These are phyloP conservation scores for Ophthalmotilapia sp. DNA, from an alignment of 2,113 vertebrate species.

Conservation along the genomic window DNA sequence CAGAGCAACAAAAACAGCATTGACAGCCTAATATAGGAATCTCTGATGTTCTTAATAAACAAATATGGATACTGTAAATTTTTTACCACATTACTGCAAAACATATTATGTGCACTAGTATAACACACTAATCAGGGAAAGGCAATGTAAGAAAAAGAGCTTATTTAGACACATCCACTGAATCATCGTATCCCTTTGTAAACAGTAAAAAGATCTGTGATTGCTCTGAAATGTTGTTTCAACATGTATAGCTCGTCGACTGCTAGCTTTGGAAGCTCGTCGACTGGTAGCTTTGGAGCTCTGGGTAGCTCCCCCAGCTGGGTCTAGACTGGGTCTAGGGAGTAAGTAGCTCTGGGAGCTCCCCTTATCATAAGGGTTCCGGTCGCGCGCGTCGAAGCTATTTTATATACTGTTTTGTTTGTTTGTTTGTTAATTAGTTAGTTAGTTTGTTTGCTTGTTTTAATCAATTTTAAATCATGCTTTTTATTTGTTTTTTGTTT, in stretches of 20 bases:
- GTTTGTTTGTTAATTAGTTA: no score
- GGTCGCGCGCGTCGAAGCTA: no score
- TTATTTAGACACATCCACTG: background rate
- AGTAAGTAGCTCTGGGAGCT: no score
- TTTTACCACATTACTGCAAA: background rate
- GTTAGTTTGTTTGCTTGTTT: no score
- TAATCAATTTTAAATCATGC: no score
- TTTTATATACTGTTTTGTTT: no score
- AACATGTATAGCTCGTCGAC: background rate
- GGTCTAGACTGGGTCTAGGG: no score
- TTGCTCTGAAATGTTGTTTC: background rate
- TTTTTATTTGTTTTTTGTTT: no score
- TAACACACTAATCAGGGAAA: background rate
- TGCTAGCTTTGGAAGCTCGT: no score
- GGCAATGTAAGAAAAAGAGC: background rate
- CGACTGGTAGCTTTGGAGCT: no score
- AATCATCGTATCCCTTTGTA: background rate
- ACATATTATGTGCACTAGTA: background rate
- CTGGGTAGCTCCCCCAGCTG: no score
- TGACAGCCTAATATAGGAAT: slow-evolving; percentile 64
- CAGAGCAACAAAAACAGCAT: slow-evolving; percentile 65
- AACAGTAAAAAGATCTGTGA: background rate
- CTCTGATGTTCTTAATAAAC: background rate
- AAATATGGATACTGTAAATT: background rate
- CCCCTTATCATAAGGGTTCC: no score